Percentiles rank a stretch among this genome's conserved stretches.
Conservation (phyloP, 2,888 invertebrate species). For the Slavum lentiscoides region DNA sequence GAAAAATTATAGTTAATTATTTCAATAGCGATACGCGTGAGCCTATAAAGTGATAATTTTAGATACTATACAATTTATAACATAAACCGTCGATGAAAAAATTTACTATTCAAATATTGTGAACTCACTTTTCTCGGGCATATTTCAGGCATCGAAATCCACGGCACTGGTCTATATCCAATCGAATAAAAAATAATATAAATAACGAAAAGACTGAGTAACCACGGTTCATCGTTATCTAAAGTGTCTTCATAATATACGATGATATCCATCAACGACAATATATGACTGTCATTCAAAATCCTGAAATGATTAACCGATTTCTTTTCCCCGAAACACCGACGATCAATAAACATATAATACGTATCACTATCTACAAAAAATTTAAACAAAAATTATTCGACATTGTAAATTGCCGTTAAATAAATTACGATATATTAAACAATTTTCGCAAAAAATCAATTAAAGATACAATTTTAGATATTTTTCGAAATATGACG, state of each 20-base stretch:
- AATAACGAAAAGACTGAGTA: not conserved
- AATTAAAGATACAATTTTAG: no score
- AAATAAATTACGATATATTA: not conserved
- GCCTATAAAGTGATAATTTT: no score
- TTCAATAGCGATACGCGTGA: no score
- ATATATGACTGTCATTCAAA: slow-evolving; percentile 17
- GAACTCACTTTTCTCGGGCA: slow-evolving; percentile 22
- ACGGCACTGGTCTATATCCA: slow-evolving; percentile 23
- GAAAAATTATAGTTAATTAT: no score
- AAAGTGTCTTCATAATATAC: not conserved
- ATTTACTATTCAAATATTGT: not conserved
- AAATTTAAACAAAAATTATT: not conserved
- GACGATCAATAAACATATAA: not conserved
- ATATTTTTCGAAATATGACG: no score
- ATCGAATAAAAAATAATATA: slow-evolving; percentile 41
- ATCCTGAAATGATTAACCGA: slow-evolving; percentile 12
- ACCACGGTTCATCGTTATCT: not conserved
- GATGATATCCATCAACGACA: not conserved
- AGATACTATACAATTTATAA: no score
- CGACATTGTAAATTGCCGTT: not conserved
- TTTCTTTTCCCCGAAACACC: not conserved
- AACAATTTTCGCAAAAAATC: no score
- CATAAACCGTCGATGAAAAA: not conserved
- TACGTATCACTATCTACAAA: not conserved
- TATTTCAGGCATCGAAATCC: slow-evolving; percentile 30